Percentiles rank a stretch among this genome's conserved stretches.
Conservation (phyloP, 2,113 vertebrate genomes). For the Gopherus flavomarginatus region DNA sequence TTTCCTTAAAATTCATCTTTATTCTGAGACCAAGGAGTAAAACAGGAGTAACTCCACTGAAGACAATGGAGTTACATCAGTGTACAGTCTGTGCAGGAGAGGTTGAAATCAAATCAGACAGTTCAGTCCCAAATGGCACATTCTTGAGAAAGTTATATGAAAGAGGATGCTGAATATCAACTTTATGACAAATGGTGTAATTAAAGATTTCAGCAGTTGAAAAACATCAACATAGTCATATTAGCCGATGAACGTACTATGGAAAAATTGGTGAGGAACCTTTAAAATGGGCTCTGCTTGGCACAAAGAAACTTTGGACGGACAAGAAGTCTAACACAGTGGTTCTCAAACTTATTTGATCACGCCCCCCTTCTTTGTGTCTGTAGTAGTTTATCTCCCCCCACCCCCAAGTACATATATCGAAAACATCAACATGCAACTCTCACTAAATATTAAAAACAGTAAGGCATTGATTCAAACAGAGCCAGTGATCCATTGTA, state of each 20-base stretch:
- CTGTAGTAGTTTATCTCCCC: too few relatives aligned
- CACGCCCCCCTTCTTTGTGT: too few relatives aligned
- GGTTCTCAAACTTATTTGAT: too few relatives aligned
- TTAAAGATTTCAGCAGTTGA: conserved; percentile 45
- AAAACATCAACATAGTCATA: conserved; percentile 44
- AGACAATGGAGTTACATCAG: conserved; percentile 7
- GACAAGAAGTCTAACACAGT: conserved; percentile 14
- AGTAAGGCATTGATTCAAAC: too few relatives aligned
- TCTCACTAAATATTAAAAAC: too few relatives aligned
- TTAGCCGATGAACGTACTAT: conserved; percentile 10
- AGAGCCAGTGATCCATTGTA: too few relatives aligned
- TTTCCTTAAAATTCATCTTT: conserved; percentile 57
- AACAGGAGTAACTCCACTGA: conserved; percentile 24
- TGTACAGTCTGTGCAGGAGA: conserved; percentile 25
- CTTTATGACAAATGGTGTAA: conserved; percentile 35
- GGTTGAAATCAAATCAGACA: conserved; percentile 55
- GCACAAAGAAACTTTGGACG: background rate
- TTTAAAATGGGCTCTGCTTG: conserved; percentile 47
- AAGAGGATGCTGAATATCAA: conserved; percentile 1
- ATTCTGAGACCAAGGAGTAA: background rate
- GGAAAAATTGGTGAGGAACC: conserved; percentile 43
- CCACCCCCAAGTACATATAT: too few relatives aligned
- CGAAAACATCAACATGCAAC: too few relatives aligned
- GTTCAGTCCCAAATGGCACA: conserved; percentile 58
- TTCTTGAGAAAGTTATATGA: conserved; percentile 52